These are phyloP conservation scores for Lepilemur ruficaudatus DNA, from an alignment of 2,797 vertebrate species.

Conservation along the genomic window DNA sequence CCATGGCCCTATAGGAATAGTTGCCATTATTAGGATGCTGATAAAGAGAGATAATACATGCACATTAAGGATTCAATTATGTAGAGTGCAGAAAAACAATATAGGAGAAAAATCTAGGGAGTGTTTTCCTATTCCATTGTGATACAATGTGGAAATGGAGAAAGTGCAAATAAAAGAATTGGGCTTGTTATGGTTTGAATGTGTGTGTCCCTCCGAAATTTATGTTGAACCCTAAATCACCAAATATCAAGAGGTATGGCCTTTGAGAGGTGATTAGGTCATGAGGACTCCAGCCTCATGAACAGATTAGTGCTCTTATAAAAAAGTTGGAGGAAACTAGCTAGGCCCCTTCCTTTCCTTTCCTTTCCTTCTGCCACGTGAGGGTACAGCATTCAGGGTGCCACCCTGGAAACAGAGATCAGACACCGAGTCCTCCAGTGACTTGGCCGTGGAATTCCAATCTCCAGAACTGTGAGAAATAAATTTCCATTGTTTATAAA, in stretches of 20 bases:
- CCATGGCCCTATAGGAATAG: not conserved
- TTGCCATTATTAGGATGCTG: not conserved
- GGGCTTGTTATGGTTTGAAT: not conserved
- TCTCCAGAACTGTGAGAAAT: not conserved
- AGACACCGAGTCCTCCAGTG: not conserved
- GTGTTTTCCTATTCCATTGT: not conserved
- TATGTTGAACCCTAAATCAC: not conserved
- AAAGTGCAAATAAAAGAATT: not conserved
- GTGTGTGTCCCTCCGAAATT: not conserved
- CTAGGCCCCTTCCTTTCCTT: not conserved
- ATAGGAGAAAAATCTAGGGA: not conserved
- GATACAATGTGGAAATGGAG: not conserved
- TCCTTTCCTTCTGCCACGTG: not conserved
- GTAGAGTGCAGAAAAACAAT: not conserved
- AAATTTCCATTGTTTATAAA: not conserved
- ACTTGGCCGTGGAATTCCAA: not conserved
- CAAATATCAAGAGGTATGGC: not conserved
- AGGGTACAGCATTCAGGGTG: not conserved
- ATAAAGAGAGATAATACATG: not conserved
- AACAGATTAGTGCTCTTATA: not conserved
- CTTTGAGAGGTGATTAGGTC: not conserved
- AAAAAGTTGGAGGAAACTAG: not conserved
- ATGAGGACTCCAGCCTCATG: not conserved
- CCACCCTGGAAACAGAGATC: not conserved
- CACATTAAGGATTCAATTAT: not conserved